These are phyloP conservation scores for Macrotrachela quadricornifera DNA, from an alignment of 1,140 invertebrate genomes.

Conservation along the genomic window DNA sequence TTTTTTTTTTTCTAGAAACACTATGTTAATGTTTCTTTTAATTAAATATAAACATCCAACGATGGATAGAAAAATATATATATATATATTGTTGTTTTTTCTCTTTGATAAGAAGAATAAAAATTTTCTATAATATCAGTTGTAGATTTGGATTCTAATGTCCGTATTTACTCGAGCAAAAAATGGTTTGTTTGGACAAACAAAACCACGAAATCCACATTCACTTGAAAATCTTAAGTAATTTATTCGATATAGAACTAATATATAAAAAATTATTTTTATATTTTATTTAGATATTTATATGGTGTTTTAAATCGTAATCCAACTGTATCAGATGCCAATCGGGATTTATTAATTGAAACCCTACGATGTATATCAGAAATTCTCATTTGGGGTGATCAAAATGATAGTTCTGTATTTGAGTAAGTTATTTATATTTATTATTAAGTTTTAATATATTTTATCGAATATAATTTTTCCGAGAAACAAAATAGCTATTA, in stretches of 20 bases:
- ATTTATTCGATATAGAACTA: constrained; percentile 15
- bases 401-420: constrained; percentile 96
- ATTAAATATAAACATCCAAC: too few species aligned
- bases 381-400: constrained; percentile 98
- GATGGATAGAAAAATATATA: too few species aligned
- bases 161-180: too few species aligned
- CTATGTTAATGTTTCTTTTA: too few species aligned
- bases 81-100: too few species aligned
- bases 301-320: constrained; percentile 62
- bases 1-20: too few species aligned
- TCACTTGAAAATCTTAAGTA: constrained; percentile 83
- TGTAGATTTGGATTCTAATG: too few species aligned
- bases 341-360: constrained; percentile 80
- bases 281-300: constrained; percentile 1
- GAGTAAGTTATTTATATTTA: constrained; percentile 51
- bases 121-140: too few species aligned
- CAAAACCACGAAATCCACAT: constrained; percentile 75
- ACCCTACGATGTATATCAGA: constrained; percentile 87
- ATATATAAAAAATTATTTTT: background rate
- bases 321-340: constrained; percentile 81
- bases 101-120: too few species aligned
- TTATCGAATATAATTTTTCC: too few species aligned
- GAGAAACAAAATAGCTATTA: background rate
- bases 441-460: background rate
- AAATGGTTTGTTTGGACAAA: too few species aligned